phyloP scores from a whole-genome alignment of 2,797 vertebrate species.

The Pantherophis alleghaniensis region DNA sequence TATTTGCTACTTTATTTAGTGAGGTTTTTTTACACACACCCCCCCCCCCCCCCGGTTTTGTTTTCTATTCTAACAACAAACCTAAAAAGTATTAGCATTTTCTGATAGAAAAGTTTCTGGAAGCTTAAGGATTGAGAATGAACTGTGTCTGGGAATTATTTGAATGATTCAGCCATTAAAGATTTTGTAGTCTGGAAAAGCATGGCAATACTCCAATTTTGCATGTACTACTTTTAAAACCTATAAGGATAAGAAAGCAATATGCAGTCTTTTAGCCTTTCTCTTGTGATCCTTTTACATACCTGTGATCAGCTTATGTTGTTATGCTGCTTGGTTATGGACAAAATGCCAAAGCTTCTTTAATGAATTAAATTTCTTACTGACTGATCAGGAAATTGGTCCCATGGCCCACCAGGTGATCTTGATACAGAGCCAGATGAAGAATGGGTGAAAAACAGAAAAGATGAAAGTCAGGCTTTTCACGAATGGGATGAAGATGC shows the following conservation, averaged over 20 bases:
- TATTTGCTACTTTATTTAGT: neutral
- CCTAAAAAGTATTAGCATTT: neutral
- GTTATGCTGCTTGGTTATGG: neutral
- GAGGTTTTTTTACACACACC: neutral
- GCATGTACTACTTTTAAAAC: neutral
- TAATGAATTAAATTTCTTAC: neutral
- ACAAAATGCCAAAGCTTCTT: neutral
- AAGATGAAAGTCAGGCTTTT: constrained; percentile 88
- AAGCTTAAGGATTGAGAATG: neutral
- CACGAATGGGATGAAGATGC: constrained; percentile 98
- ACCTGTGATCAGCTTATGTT: no score
- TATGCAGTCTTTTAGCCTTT: neutral
- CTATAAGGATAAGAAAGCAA: neutral
- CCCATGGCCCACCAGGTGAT: constrained; percentile 81
- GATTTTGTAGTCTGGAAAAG: neutral
- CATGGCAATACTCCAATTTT: neutral
- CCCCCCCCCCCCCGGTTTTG: neutral
- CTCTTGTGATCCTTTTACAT: neutral
- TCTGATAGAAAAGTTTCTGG: neutral
- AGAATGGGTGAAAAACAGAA: constrained; percentile 87
- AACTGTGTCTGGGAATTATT: no score
- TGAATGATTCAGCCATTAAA: neutral
- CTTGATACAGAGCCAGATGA: constrained; percentile 87
- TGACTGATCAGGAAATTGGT: constrained; percentile 82
- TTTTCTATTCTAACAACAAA: neutral